phyloP scores from a whole-genome alignment of 2,888 invertebrate species.

The Drosophila colorata region DNA sequence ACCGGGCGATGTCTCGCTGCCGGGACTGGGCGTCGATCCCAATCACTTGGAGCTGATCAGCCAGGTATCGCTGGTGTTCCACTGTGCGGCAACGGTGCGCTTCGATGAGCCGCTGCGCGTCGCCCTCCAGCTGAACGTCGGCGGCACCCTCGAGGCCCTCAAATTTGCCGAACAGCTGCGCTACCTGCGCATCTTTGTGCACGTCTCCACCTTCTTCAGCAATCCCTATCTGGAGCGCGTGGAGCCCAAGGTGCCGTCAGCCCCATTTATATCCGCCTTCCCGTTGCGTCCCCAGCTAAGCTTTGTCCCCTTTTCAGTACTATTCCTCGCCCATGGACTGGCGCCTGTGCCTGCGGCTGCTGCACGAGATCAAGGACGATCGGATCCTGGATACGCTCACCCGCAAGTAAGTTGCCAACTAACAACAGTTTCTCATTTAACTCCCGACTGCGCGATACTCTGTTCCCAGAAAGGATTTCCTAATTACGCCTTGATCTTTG shows the following conservation, averaged over 20 bases:
- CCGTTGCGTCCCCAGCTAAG: background rate
- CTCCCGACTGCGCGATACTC: no score
- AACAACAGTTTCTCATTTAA: no score
- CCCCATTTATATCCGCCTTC: no score
- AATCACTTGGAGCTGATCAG: slow-evolving; percentile 71
- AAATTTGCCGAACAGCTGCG: slow-evolving; percentile 87
- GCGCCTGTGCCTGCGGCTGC: slow-evolving; percentile 69
- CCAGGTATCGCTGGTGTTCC: slow-evolving; percentile 89
- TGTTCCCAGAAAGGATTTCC: background rate
- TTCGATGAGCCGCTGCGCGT: slow-evolving; percentile 92
- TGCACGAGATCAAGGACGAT: slow-evolving; percentile 60
- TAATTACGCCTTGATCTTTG: no score
- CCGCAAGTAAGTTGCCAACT: slow-evolving; percentile 67
- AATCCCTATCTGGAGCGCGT: slow-evolving; percentile 91
- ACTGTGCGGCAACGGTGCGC: slow-evolving; percentile 92
- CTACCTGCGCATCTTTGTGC: slow-evolving; percentile 88
- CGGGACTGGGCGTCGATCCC: slow-evolving; percentile 72
- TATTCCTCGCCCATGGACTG: slow-evolving; percentile 80
- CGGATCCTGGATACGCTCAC: slow-evolving; percentile 64
- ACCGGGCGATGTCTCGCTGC: slow-evolving; percentile 73
- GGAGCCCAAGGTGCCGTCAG: slow-evolving; percentile 88
- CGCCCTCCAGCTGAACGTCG: slow-evolving; percentile 88
- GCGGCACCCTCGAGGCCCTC: slow-evolving; percentile 88
- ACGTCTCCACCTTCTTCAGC: slow-evolving; percentile 95
- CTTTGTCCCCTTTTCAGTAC: slow-evolving; percentile 43